These are phyloP conservation scores for Rhegmatorhina hoffmannsi DNA, from an alignment of 2,113 vertebrate genomes.

Conservation along the genomic window DNA sequence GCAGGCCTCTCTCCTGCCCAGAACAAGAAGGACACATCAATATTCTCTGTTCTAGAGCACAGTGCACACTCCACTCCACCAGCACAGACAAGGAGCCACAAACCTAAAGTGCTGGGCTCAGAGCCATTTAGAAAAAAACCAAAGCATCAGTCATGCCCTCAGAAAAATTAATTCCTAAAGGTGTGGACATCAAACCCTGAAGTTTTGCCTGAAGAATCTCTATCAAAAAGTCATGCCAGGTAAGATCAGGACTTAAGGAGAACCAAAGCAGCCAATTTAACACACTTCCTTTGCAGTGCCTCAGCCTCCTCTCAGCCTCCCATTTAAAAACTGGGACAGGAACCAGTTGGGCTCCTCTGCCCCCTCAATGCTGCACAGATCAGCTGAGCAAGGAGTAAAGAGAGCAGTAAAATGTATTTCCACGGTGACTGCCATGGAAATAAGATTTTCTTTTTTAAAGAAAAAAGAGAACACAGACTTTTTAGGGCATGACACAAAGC, in stretches of 20 bases:
- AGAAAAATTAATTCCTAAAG: not conserved
- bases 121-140: not conserved
- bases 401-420: not conserved
- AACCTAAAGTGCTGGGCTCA: accelerated
- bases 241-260: not conserved
- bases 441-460: not conserved
- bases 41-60: not conserved
- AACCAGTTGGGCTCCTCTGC: not conserved
- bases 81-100: not conserved
- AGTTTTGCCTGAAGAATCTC: not conserved
- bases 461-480: not conserved
- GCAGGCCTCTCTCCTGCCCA: conserved; percentile 88
- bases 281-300: not conserved
- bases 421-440: not conserved
- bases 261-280: not conserved
- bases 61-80: accelerated
- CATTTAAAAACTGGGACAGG: not conserved
- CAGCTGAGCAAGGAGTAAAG: not conserved
- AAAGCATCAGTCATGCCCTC: accelerated
- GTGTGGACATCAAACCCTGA: accelerated
- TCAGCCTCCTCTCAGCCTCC: not conserved
- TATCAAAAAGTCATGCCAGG: not conserved
- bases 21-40: not conserved
- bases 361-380: not conserved
- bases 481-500: not conserved